A percentile compares a stretch with the other conserved stretches of the same genome.
Conservation (phyloP, 2,113 vertebrate genomes). For the Microtus montanus region DNA sequence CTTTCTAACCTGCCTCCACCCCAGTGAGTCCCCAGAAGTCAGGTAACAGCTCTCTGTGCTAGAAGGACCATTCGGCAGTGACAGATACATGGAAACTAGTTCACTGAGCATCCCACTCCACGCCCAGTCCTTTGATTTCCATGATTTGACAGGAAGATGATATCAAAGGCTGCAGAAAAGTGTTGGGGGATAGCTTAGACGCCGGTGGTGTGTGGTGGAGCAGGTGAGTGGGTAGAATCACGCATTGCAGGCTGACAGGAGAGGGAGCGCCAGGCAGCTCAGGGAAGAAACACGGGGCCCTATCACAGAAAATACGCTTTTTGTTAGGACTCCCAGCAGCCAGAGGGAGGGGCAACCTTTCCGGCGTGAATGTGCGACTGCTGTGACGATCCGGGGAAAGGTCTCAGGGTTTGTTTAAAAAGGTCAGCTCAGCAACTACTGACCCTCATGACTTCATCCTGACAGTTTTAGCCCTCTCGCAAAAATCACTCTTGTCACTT, state of each 20-base stretch:
- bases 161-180: slow-evolving; percentile 28
- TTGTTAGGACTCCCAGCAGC: slow-evolving; percentile 38
- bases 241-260: slow-evolving; percentile 55
- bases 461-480: slow-evolving; percentile 72
- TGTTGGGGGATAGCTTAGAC: slow-evolving; percentile 33
- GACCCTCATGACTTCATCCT: slow-evolving; percentile 75
- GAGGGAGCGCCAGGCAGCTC: slow-evolving; percentile 33
- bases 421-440: slow-evolving; percentile 77
- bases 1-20: background rate
- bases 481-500: slow-evolving; percentile 74
- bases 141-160: slow-evolving; percentile 63
- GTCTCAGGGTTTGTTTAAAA: slow-evolving; percentile 78
- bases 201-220: background rate
- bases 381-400: slow-evolving; percentile 69
- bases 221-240: slow-evolving; percentile 50
- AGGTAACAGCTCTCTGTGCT: background rate
- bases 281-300: slow-evolving; percentile 3
- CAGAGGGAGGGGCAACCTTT: slow-evolving; percentile 62
- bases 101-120: background rate
- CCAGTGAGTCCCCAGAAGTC: slow-evolving; percentile 7
- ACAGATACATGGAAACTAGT: slow-evolving; percentile 41
- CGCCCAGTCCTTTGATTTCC: slow-evolving; percentile 31
- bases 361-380: slow-evolving; percentile 55
- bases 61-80: slow-evolving; percentile 13
- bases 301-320: slow-evolving; percentile 64